Evolutionary conservation across 2,888 invertebrate species (phyloP).

Genomic region (Augiades crinisus): DNA sequence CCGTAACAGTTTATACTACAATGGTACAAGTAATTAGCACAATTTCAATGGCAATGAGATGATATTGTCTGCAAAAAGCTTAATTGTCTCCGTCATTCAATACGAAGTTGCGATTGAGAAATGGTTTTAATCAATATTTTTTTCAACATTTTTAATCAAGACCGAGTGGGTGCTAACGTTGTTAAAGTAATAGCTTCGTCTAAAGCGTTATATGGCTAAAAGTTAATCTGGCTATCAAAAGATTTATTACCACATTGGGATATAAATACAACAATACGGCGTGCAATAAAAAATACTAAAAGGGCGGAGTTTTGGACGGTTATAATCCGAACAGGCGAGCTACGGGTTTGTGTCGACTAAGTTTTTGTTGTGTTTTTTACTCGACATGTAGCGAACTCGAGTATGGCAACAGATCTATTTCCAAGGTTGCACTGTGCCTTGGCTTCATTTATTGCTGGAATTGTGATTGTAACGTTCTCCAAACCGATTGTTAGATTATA

Average conservation of each 20-base stretch:
- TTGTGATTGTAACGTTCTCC: slow-evolving; percentile 55
- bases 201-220: slow-evolving; percentile 18
- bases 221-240: slow-evolving; percentile 26
- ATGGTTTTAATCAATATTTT: slow-evolving; percentile 38
- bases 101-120: slow-evolving; percentile 45
- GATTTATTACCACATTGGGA: slow-evolving; percentile 22
- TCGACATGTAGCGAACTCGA: slow-evolving; percentile 52
- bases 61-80: slow-evolving; percentile 39
- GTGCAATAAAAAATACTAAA: slow-evolving; percentile 48
- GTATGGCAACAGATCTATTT: slow-evolving; percentile 62
- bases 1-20: slow-evolving; percentile 56
- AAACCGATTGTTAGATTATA: slow-evolving; percentile 54
- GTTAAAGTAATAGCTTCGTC: slow-evolving; percentile 19
- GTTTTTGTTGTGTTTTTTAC: slow-evolving; percentile 68
- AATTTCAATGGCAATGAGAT: slow-evolving; percentile 52
- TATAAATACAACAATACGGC: slow-evolving; percentile 26
- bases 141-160: slow-evolving; percentile 4
- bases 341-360: slow-evolving; percentile 49
- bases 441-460: slow-evolving; percentile 51
- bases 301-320: slow-evolving; percentile 68
- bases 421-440: slow-evolving; percentile 64
- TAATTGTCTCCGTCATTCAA: slow-evolving; percentile 34
- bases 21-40: slow-evolving; percentile 54
- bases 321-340: slow-evolving; percentile 63
- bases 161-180: slow-evolving; percentile 12